phyloP scores from a whole-genome alignment of 2,797 vertebrate species.

The Hydrophis major region DNA sequence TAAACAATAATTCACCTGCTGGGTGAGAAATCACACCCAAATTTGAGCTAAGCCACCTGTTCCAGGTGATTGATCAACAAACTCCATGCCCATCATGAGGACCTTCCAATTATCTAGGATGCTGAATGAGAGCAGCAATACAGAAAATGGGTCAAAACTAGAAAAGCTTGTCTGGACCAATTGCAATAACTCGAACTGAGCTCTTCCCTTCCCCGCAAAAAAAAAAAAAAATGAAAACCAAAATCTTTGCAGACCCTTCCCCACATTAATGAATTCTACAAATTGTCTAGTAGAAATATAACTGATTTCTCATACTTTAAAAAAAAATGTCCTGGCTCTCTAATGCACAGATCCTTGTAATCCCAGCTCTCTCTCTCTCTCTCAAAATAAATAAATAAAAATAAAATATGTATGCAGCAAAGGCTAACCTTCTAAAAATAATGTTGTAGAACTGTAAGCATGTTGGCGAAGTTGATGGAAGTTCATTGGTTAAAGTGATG shows the following conservation, averaged over 20 bases:
- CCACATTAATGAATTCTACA: not conserved
- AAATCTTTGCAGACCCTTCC: not conserved
- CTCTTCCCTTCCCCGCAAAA: not conserved
- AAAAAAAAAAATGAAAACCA: not conserved
- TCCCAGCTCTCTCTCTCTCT: not conserved
- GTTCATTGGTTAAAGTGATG: slow-evolving; percentile 86
- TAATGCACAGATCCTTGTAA: not conserved
- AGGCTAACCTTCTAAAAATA: slow-evolving; percentile 85
- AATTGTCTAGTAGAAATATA: not conserved
- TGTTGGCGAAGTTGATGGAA: slow-evolving; percentile 88
- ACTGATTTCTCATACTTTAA: not conserved
- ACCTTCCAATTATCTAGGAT: not conserved
- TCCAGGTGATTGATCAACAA: not conserved
- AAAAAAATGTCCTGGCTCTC: not conserved
- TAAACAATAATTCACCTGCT: not conserved
- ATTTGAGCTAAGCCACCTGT: not conserved
- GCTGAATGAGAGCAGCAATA: not conserved
- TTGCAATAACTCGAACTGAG: not conserved
- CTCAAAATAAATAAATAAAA: no score
- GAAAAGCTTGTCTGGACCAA: not conserved
- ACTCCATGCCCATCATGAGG: not conserved
- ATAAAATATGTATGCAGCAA: rapidly evolving
- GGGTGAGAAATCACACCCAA: not conserved
- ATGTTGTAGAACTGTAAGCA: slow-evolving; percentile 97
- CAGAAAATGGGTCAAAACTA: not conserved